A percentile compares a stretch with the other conserved stretches of the same genome.
phyloP scores from a whole-genome alignment of 2,888 invertebrate species.

The Papilio gigon region DNA sequence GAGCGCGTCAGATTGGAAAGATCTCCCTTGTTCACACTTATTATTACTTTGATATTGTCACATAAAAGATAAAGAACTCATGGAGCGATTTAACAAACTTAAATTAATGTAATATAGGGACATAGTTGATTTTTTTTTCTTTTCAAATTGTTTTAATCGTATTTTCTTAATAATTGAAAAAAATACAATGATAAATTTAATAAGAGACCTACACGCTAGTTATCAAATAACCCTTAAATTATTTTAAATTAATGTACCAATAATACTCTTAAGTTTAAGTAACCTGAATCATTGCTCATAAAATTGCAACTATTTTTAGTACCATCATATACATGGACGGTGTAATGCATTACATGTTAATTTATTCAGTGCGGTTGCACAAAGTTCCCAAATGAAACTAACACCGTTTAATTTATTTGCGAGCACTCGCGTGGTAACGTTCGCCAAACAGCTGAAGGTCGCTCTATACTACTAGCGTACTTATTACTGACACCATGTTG shows the following conservation, averaged over 20 bases:
- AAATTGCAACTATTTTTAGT: neutral
- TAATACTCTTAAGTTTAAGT: too few species aligned
- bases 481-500: conserved; percentile 3
- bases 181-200: too few species aligned
- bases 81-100: neutral
- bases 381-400: conserved; percentile 37
- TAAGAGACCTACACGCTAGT: too few species aligned
- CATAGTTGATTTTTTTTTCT: too few species aligned
- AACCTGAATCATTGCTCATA: too few species aligned
- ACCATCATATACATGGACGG: conserved; percentile 1
- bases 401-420: conserved; percentile 33
- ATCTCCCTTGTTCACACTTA: conserved; percentile 5
- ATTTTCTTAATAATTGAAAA: too few species aligned
- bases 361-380: conserved; percentile 15
- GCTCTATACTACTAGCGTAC: conserved; percentile 30
- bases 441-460: conserved; percentile 39
- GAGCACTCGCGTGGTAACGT: conserved; percentile 35
- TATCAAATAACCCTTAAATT: too few species aligned
- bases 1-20: conserved; percentile 21
- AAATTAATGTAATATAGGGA: neutral
- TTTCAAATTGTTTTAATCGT: too few species aligned
- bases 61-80: neutral
- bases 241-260: too few species aligned
- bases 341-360: neutral
- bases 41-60: conserved; percentile 7